phyloP scores from a whole-genome alignment of 2,888 invertebrate genomes.

The Agrenia bidenticulata region DNA sequence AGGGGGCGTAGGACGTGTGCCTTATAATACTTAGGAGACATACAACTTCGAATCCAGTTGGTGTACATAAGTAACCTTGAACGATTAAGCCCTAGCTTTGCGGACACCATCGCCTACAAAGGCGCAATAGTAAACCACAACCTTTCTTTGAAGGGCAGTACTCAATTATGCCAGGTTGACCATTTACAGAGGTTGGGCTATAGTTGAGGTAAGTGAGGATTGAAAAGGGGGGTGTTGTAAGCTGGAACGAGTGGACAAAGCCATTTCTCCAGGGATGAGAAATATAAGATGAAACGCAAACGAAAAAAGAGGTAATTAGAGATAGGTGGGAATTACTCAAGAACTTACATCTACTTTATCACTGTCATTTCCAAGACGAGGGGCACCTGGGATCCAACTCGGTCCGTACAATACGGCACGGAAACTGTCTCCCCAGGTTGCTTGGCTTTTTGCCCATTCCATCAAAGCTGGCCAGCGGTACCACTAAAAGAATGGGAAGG shows the following conservation, averaged over 20 bases:
- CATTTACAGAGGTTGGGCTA: no score
- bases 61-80: no score
- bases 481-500: constrained; percentile 29
- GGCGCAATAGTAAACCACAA: no score
- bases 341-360: constrained; percentile 70
- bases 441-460: constrained; percentile 64
- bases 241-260: background rate
- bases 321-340: background rate
- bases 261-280: no score
- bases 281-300: background rate
- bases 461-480: constrained; percentile 44
- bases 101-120: no score
- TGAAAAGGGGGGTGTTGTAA: background rate
- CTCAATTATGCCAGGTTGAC: no score
- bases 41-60: no score
- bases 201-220: no score
- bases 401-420: constrained; percentile 78
- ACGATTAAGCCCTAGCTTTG: no score
- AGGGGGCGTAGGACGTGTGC: no score
- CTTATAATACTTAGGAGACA: no score
- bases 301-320: background rate
- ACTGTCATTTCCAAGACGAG: constrained; percentile 71
- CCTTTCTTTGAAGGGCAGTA: no score
- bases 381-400: constrained; percentile 81
- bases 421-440: constrained; percentile 66